A percentile compares a stretch with the other conserved stretches of the same genome.
These are phyloP conservation scores for Lycocerus yunnanus DNA, from an alignment of 2,888 invertebrate species.

Conservation along the genomic window DNA sequence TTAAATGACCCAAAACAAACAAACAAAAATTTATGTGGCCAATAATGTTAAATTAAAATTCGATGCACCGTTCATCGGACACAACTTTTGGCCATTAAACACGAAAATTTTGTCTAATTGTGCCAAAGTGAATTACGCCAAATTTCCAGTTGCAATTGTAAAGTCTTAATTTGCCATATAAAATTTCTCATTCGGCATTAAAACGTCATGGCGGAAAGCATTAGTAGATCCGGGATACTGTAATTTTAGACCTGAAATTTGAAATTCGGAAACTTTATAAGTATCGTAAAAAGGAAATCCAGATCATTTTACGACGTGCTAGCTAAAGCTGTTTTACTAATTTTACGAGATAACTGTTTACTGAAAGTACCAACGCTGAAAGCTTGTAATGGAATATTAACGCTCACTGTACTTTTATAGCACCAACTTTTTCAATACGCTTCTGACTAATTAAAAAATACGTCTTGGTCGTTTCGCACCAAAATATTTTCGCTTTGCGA, in stretches of 20 bases:
- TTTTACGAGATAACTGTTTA: conserved; percentile 29
- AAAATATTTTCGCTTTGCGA: neutral
- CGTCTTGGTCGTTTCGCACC: neutral
- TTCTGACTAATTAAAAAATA: conserved; percentile 22
- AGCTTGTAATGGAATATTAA: conserved; percentile 31
- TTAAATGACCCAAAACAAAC: conserved; percentile 25
- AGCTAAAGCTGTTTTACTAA: conserved; percentile 31
- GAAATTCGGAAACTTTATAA: conserved; percentile 31
- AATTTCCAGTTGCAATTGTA: conserved; percentile 3
- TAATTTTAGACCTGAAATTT: conserved; percentile 30
- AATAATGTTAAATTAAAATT: conserved; percentile 1
- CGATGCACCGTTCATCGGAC: neutral
- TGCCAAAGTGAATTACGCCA: neutral
- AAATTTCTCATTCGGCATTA: conserved; percentile 26
- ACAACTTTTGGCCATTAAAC: neutral
- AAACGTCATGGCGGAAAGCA: conserved; percentile 19
- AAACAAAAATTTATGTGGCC: neutral
- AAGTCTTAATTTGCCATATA: conserved; percentile 24
- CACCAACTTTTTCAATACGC: conserved; percentile 7
- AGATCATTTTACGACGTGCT: conserved; percentile 31
- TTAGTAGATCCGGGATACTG: conserved; percentile 26
- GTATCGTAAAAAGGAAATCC: conserved; percentile 32
- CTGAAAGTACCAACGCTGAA: conserved; percentile 28
- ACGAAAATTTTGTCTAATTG: neutral
- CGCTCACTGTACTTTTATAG: conserved; percentile 24